These are phyloP conservation scores for Python bivittatus DNA, from an alignment of 2,113 vertebrate genomes.

Conservation along the genomic window DNA sequence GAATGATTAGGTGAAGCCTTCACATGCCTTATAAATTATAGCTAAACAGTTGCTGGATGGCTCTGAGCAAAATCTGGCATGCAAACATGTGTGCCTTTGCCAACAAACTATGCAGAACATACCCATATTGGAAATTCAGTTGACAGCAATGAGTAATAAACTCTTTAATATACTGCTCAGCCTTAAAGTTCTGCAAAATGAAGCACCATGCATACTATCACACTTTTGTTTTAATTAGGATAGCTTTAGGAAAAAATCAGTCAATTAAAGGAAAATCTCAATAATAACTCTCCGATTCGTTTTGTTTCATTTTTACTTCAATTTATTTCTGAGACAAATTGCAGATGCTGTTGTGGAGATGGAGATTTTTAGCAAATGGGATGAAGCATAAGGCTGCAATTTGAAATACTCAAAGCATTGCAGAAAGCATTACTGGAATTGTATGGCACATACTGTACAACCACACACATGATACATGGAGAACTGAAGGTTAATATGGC, in stretches of 20 bases:
- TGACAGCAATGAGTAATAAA: background rate
- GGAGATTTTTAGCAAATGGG: background rate
- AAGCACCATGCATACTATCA: background rate
- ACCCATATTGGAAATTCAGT: background rate
- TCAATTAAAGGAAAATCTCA: background rate
- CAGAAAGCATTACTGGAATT: background rate
- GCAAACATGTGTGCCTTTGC: background rate
- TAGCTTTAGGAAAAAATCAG: background rate
- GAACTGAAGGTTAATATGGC: background rate
- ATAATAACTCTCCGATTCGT: background rate
- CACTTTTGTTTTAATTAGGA: background rate
- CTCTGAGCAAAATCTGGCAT: background rate
- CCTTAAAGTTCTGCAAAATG: background rate
- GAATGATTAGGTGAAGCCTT: background rate
- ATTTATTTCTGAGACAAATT: background rate
- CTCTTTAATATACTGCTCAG: background rate
- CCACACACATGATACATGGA: background rate
- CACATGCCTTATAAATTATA: background rate
- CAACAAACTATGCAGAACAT: conserved; percentile 2
- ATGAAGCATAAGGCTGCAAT: background rate
- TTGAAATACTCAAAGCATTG: background rate
- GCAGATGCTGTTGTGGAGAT: background rate
- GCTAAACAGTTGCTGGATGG: background rate
- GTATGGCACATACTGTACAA: background rate
- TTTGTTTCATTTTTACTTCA: background rate